Base-by-base conservation (phyloP, 2,888 invertebrate species). In the Luperina nickerlii region DNA sequence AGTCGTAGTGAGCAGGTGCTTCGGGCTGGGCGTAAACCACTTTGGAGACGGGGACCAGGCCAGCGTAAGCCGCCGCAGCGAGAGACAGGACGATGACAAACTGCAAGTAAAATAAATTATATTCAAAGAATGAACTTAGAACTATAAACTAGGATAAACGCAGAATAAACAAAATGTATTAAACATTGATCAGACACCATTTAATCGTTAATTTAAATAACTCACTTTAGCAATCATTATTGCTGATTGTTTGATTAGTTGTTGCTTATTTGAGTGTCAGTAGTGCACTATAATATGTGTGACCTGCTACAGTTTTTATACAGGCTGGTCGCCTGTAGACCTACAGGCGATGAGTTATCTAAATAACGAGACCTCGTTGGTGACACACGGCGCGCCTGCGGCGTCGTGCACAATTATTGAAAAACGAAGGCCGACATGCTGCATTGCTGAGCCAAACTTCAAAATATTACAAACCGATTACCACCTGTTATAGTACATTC, bases 1-100 rank as follows among this genome's bases (percentile, higher is more conserved):
- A 96, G 68, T 96, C 95, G 92, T 96, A 96, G 83, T 96, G 93
- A 11, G 96, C 96, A 45, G 96, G 96, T 3, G 92, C 93, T 83
- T 95, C 94, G 15, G 91, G 91, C 74, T 96, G 94, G 1, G 94
- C 95, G 90, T 96, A 94, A 27, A 94, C 94, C 57, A 94, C 89
- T 83, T 96, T 95, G 73, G 92, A 87, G 62, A 93, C 88, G 45
- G 95, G 95, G 70, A 93, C 71, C 20, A 89, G 60, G 42, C 92
- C 86, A 48, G 94, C 94, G 57, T 90, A 90, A 60, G 92, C 93
- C 66, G 90, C 92, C 65, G 90, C 93, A 15, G 94, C 95, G 88
- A 95, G 90, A 80, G 94, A 92, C 62, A 96, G 91, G 87, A 96
- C 83, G 65, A 92, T 90, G 90, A 94, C 87, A 88, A 94, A 92